Percentiles rank a stretch among this genome's conserved stretches.
phyloP scores from a whole-genome alignment of 2,113 vertebrate genomes.

The cattle (Bos taurus) region DNA sequence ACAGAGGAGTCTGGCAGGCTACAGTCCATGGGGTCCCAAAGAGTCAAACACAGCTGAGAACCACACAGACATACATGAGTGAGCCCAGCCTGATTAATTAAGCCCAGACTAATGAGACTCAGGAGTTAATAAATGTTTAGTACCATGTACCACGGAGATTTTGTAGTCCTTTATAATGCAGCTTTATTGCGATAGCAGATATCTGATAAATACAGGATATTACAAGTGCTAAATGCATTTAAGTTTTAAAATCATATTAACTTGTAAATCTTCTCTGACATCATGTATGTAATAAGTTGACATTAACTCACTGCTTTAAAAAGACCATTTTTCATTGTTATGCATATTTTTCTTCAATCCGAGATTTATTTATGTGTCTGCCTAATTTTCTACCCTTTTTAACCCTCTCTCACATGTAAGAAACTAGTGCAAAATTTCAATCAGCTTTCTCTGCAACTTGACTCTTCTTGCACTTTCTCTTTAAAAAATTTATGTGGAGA shows the following conservation, averaged over 20 bases:
- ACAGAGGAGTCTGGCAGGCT: not conserved
- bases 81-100: not conserved
- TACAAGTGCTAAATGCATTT: not conserved
- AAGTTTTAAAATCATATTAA: not conserved
- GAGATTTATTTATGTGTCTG: not conserved
- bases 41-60: not conserved
- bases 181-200: not conserved
- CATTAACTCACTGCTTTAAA: not conserved
- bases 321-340: not conserved
- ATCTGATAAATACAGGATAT: not conserved
- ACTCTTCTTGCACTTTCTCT: not conserved
- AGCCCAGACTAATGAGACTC: not conserved
- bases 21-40: not conserved
- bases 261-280: not conserved
- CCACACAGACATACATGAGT: not conserved
- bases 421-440: not conserved
- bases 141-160: not conserved
- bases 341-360: not conserved
- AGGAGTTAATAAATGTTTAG: not conserved
- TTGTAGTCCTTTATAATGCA: not conserved
- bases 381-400: not conserved
- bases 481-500: not conserved
- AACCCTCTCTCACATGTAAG: not conserved
- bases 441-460: not conserved
- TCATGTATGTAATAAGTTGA: not conserved